Evolutionary conservation across 1,140 invertebrate genomes (phyloP).

Genomic region (Drosophila equinoxialis): DNA sequence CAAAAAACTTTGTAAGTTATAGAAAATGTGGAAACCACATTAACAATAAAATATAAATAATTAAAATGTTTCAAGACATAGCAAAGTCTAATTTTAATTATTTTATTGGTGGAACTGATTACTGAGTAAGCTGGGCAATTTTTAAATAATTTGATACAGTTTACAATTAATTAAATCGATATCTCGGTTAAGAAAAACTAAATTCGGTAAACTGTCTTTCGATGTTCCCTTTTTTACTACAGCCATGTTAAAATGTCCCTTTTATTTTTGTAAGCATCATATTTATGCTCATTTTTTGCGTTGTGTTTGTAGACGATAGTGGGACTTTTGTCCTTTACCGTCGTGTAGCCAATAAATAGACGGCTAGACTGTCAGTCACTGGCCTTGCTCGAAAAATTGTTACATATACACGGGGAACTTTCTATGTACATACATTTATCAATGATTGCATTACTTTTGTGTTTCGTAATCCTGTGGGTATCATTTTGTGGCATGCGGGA

Average conservation of each 20-base stretch:
- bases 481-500: not conserved
- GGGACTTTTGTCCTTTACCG: constrained; percentile 74
- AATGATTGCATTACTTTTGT: constrained; percentile 12
- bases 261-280: constrained; percentile 45
- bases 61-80: too few relatives aligned
- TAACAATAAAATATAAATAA: too few relatives aligned
- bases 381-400: constrained; percentile 17
- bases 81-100: too few relatives aligned
- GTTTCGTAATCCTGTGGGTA: constrained; percentile 51
- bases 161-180: too few relatives aligned
- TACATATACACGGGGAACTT: too few relatives aligned
- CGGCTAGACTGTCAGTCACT: constrained; percentile 22
- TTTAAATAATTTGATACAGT: too few relatives aligned
- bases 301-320: constrained; percentile 69
- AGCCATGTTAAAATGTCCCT: not conserved
- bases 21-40: too few relatives aligned
- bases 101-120: too few relatives aligned
- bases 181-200: too few relatives aligned
- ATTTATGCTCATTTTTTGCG: constrained; percentile 61
- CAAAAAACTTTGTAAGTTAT: too few relatives aligned
- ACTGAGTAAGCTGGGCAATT: too few relatives aligned
- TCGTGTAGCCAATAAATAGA: constrained; percentile 72
- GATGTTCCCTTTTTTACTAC: not conserved
- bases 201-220: too few relatives aligned
- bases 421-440: not conserved